A percentile compares a stretch with the other conserved stretches of the same genome.
Evolutionary conservation across 2,797 vertebrate genomes (phyloP).

Genomic region (Urophycis tenuis): DNA sequence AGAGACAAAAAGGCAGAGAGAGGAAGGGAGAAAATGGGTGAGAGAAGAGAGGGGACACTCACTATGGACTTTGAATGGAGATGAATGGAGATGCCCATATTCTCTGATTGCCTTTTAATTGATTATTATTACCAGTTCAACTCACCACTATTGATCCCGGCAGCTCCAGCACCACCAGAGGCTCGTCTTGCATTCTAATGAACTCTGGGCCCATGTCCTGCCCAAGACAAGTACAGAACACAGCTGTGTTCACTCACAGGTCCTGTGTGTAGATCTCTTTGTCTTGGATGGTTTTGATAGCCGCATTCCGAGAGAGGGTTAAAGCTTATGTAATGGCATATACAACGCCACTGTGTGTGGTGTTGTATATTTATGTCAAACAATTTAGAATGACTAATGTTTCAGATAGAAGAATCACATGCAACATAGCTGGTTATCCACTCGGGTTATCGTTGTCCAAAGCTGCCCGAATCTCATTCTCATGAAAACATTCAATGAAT

Average conservation of each 20-base stretch:
- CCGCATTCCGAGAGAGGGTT: too few relatives aligned
- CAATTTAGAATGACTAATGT: too few relatives aligned
- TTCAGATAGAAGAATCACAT: not conserved
- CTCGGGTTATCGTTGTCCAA: not conserved
- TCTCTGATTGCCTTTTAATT: not conserved
- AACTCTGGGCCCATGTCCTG: constrained; percentile 84
- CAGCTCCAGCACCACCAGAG: constrained; percentile 74
- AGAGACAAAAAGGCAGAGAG: not conserved
- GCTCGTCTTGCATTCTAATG: constrained; percentile 72
- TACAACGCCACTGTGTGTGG: too few relatives aligned
- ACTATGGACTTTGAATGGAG: not conserved
- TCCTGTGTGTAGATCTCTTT: not conserved
- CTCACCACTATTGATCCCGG: constrained; percentile 83
- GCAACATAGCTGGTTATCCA: not conserved
- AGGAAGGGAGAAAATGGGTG: not conserved
- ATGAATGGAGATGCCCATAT: not conserved
- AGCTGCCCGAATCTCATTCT: not conserved
- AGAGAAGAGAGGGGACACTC: not conserved
- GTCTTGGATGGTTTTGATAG: too few relatives aligned
- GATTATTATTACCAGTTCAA: constrained; percentile 12
- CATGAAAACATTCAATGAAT: not conserved
- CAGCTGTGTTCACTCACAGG: not conserved
- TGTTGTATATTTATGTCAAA: too few relatives aligned
- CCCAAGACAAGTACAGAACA: not conserved
- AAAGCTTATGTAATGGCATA: too few relatives aligned